phyloP scores from a whole-genome alignment of 2,113 vertebrate species.

The Sapayoa aenigma region DNA sequence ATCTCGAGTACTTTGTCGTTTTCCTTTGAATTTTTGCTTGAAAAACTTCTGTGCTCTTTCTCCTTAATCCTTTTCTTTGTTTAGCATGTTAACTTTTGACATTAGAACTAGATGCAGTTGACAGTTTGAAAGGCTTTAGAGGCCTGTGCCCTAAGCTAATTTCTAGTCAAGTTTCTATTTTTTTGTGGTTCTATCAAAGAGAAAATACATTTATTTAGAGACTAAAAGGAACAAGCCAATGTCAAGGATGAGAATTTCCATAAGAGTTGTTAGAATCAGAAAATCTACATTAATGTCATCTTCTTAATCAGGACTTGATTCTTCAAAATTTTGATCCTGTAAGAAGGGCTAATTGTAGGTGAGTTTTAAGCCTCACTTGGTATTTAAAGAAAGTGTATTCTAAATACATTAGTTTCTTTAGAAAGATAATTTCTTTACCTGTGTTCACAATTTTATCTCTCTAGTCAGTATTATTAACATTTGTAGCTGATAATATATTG shows the following conservation, averaged over 20 bases:
- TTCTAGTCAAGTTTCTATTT: constrained; percentile 24
- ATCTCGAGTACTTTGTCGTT: not conserved
- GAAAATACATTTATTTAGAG: constrained; percentile 33
- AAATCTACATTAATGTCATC: not conserved
- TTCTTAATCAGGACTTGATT: not conserved
- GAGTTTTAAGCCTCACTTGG: not conserved
- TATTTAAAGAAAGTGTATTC: not conserved
- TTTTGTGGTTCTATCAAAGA: not conserved
- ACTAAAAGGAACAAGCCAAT: constrained; percentile 2
- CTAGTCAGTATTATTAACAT: not conserved
- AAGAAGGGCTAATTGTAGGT: not conserved
- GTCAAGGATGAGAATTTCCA: constrained; percentile 12
- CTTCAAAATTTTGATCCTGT: not conserved
- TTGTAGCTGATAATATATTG: not conserved
- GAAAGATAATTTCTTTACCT: not conserved
- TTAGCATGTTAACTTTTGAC: constrained; percentile 29
- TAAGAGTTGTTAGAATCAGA: not conserved
- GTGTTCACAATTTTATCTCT: not conserved
- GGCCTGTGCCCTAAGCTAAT: constrained; percentile 45
- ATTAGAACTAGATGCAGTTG: constrained; percentile 6
- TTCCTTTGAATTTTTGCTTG: constrained; percentile 17
- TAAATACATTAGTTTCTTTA: not conserved
- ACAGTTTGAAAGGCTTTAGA: not conserved
- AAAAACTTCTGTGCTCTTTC: constrained; percentile 12
- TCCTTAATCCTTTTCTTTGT: constrained; percentile 30